Conservation (phyloP, 2,888 invertebrate species). For the Cosmia pyralina region DNA sequence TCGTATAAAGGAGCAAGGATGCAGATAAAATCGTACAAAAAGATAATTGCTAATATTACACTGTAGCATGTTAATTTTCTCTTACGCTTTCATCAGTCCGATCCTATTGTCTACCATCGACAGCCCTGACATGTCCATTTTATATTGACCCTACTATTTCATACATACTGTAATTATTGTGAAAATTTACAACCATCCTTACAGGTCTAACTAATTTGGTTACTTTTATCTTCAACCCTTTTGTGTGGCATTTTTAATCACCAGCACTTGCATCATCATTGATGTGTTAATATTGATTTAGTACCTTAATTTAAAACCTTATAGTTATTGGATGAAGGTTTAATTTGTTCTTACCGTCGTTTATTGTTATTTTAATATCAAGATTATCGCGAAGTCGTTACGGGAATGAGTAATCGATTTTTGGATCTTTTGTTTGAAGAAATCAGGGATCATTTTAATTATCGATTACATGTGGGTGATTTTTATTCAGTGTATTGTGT, state of each 20-base stretch:
- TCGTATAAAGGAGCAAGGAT: not conserved
- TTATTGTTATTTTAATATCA: constrained; percentile 53
- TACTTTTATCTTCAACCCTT: constrained; percentile 59
- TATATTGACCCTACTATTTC: constrained; percentile 7
- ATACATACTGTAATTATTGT: not conserved
- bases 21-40: constrained; percentile 27
- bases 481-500: constrained; percentile 41
- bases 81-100: constrained; percentile 63
- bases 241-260: constrained; percentile 76
- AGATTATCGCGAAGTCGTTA: constrained; percentile 65
- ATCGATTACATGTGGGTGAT: constrained; percentile 60
- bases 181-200: constrained; percentile 37
- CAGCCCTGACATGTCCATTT: constrained; percentile 40
- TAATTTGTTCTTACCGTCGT: constrained; percentile 31
- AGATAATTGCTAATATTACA: constrained; percentile 52
- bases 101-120: constrained; percentile 63
- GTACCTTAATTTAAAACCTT: constrained; percentile 28
- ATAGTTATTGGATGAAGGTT: not conserved
- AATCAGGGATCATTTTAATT: constrained; percentile 70
- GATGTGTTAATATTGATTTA: constrained; percentile 61
- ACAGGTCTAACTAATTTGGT: constrained; percentile 61
- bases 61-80: constrained; percentile 64
- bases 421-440: constrained; percentile 58
- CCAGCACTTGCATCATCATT: constrained; percentile 72
- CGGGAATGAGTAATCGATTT: constrained; percentile 75